These are phyloP conservation scores for Phyllotreta striolata DNA, from an alignment of 2,888 invertebrate species.

Conservation along the genomic window DNA sequence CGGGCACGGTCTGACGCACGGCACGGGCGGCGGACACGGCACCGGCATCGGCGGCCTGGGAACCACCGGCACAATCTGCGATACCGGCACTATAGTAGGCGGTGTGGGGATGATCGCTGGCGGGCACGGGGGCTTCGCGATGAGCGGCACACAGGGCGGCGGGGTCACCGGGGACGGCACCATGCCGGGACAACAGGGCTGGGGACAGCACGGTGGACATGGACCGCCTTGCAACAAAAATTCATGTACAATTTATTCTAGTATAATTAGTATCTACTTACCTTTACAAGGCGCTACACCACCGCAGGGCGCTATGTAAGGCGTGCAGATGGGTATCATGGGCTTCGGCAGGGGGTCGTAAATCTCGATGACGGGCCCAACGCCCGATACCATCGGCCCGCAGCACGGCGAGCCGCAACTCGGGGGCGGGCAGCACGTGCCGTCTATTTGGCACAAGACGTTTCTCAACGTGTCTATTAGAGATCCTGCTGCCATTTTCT, in stretches of 20 bases:
- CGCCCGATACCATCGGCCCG: neutral
- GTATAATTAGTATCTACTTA: too few relatives aligned
- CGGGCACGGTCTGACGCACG: neutral
- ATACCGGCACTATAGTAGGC: conserved; percentile 9
- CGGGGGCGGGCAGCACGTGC: conserved; percentile 44
- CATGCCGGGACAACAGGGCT: conserved; percentile 20
- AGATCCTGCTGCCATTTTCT: too few relatives aligned
- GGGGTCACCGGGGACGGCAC: conserved; percentile 32
- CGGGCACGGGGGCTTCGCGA: conserved; percentile 53
- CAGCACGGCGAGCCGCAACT: neutral
- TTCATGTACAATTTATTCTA: too few relatives aligned
- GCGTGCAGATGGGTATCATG: conserved; percentile 65
- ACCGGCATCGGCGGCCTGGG: conserved; percentile 16
- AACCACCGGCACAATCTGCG: conserved; percentile 6
- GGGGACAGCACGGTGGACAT: conserved; percentile 41
- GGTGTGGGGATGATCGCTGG: conserved; percentile 33
- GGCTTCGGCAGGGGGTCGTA: conserved; percentile 66
- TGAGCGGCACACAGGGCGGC: conserved; percentile 50
- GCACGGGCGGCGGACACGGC: conserved; percentile 7
- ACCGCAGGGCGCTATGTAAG: conserved; percentile 23
- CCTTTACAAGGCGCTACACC: neutral
- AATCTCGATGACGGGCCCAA: conserved; percentile 62
- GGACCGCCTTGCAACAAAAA: too few relatives aligned
- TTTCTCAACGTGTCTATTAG: too few relatives aligned
- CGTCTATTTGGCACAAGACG: conserved; percentile 51